Evolutionary conservation across 2,888 invertebrate species (phyloP), one percentile per base, ranked within the genome.

Genomic region (Polietes domitor): DNA sequence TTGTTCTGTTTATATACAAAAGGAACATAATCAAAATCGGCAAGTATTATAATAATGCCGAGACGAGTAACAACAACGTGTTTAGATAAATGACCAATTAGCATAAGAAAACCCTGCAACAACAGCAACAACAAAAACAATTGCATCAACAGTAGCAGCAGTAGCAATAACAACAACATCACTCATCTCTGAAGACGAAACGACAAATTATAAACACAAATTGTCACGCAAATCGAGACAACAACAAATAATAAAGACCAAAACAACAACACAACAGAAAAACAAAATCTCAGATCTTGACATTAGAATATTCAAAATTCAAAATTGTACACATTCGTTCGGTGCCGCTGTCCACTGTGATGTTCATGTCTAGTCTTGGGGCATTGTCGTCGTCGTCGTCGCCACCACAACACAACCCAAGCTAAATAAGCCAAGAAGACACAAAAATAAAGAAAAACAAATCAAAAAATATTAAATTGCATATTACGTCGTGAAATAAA

Each of bases 71-170:
- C 61, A 81, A 32, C 77, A 82, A 75, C 80, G 71, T 79, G 82
- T 77, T 71, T 77, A 77, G 75, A 83, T 82, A 82, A 80, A 76
- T 75, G 82, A 80, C 80, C 77, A 83, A 85, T 84, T 85, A 84
- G 82, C 83, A 83, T 82, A 82, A 83, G 58, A 82, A 80, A 79
- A 77, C 10, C 37, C 28, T 68, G 43, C 43, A 68, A 68, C 41
- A 68, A 24, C 21, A 28, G 43, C 63, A 79, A 58, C 12, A 47
- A 21, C 37, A 73, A 55, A 58, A 55, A 26, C 37, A 70, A 63
- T 41, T 6, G 70, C 37, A 70, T 50, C 4, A 50, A 47, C 17
- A 47, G 43, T 12, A 73, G 19, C 43, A 5, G 7, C 37, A 19
- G 21, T 63, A 28, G 63, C 71, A 71, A 19, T 26, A 53, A 47